These are phyloP conservation scores for Achroia grisella DNA, from an alignment of 1,140 invertebrate genomes.

Conservation along the genomic window DNA sequence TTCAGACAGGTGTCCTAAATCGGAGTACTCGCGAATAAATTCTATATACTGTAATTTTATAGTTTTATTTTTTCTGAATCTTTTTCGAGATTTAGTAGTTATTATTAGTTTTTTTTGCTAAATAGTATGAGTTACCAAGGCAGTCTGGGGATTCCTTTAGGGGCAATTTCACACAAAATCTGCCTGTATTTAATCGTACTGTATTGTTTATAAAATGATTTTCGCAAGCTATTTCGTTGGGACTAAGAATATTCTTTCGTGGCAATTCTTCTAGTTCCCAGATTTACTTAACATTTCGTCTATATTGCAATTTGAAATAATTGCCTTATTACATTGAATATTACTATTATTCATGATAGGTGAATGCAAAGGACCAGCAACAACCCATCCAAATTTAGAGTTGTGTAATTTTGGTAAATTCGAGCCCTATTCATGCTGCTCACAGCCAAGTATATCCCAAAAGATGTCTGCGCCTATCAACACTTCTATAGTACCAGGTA, in stretches of 20 bases:
- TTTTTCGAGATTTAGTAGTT: conserved; percentile 22
- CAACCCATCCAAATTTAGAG: conserved; percentile 34
- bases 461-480: conserved; percentile 40
- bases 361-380: conserved; percentile 19
- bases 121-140: conserved; percentile 26
- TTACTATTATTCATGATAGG: neutral
- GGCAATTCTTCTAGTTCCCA: conserved; percentile 22
- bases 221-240: conserved; percentile 17
- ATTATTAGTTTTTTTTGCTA: conserved; percentile 22
- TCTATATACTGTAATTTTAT: conserved; percentile 23
- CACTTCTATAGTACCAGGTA: conserved; percentile 31
- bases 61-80: conserved; percentile 22
- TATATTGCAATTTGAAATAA: neutral
- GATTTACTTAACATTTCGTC: conserved; percentile 10
- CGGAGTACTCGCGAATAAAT: conserved; percentile 34
- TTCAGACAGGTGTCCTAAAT: conserved; percentile 20
- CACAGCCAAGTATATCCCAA: conserved; percentile 29
- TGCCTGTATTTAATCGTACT: conserved; percentile 19
- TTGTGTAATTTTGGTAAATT: conserved; percentile 24
- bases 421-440: conserved; percentile 18
- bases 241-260: neutral
- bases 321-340: conserved; percentile 13
- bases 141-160: conserved; percentile 20
- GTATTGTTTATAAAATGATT: conserved; percentile 19
- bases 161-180: conserved; percentile 35